Evolutionary conservation across 2,888 invertebrate genomes (phyloP).

Genomic region (Noctua pronuba): DNA sequence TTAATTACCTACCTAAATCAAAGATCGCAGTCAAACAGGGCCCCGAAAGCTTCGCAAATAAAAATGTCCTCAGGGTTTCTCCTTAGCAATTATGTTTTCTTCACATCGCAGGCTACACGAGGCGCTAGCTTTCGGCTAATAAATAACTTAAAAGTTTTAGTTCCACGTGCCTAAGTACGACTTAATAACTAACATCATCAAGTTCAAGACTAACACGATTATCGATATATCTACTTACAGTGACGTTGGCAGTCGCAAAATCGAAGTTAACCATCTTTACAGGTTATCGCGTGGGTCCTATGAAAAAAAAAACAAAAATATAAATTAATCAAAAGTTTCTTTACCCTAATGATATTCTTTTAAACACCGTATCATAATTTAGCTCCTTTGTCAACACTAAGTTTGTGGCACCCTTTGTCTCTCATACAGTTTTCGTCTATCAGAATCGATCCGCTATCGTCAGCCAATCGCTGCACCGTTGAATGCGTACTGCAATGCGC

Average conservation of each 20-base stretch:
- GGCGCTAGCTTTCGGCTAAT: too few species aligned
- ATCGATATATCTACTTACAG: conserved; percentile 23
- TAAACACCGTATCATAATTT: neutral
- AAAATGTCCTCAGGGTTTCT: too few species aligned
- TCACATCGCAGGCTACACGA: too few species aligned
- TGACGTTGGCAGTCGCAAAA: conserved; percentile 33
- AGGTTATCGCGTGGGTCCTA: neutral
- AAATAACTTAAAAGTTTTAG: too few species aligned
- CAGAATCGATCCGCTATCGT: neutral
- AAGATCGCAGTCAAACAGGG: too few species aligned
- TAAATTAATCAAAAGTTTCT: neutral
- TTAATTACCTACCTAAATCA: too few species aligned
- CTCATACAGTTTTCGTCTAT: neutral
- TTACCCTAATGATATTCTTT: neutral
- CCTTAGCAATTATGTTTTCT: too few species aligned
- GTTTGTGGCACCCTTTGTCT: neutral
- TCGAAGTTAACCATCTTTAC: conserved; percentile 33
- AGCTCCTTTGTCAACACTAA: neutral
- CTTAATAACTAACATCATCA: too few species aligned
- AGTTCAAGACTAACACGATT: neutral
- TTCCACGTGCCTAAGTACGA: too few species aligned
- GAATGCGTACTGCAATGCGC: too few species aligned
- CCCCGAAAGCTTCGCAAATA: too few species aligned
- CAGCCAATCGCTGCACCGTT: conserved; percentile 18
- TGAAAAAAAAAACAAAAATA: too few species aligned